Conservation (phyloP, 2,113 vertebrate genomes). For the Trogon melanurus region DNA sequence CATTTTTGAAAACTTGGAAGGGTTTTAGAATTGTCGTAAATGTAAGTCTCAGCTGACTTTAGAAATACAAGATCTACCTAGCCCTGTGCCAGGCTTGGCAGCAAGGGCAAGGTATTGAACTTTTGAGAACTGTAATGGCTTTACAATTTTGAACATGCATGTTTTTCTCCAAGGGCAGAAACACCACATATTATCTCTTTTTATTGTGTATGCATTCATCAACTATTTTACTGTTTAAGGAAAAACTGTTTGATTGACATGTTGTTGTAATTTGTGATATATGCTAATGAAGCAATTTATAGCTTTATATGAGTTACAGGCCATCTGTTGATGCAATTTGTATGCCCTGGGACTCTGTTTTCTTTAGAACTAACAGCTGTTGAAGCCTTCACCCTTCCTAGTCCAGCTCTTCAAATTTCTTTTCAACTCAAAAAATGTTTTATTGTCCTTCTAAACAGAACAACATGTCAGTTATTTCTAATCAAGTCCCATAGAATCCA, state of each 20-base stretch:
- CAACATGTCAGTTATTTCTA: constrained; percentile 37
- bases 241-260: constrained; percentile 17
- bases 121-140: background rate
- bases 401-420: constrained; percentile 30
- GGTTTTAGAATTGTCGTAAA: background rate
- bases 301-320: constrained; percentile 38
- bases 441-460: background rate
- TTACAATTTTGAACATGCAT: background rate
- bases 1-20: background rate
- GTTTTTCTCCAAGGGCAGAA: background rate
- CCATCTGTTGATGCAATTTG: constrained; percentile 44
- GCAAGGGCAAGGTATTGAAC: background rate
- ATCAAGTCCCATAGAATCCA: background rate
- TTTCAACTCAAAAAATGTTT: constrained; percentile 18
- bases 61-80: background rate
- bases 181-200: background rate
- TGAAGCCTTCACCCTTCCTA: constrained; percentile 28
- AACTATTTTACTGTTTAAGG: background rate
- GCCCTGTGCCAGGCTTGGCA: background rate
- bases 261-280: constrained; percentile 46
- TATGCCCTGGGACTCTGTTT: constrained; percentile 45
- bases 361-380: constrained; percentile 29
- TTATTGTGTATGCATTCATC: background rate
- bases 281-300: constrained; percentile 58
- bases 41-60: background rate